phyloP scores from a whole-genome alignment of 2,113 vertebrate species.

The Chitala chitala region DNA sequence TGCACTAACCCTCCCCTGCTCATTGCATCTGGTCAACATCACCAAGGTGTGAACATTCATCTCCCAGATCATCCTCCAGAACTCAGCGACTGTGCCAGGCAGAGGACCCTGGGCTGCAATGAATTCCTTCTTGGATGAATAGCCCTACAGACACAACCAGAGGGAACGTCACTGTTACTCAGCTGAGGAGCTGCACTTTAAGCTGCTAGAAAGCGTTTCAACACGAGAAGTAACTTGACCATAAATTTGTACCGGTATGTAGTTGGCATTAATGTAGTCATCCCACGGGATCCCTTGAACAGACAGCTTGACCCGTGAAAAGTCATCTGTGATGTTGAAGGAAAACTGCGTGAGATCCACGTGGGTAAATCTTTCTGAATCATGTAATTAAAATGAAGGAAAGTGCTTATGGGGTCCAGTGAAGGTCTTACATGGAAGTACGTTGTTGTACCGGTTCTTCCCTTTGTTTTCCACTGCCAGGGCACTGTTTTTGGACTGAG shows the following conservation, averaged over 20 bases:
- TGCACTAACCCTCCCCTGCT: slow-evolving; percentile 81
- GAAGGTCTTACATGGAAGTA: slow-evolving; percentile 88
- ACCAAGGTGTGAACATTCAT: slow-evolving; percentile 79
- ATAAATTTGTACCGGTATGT: slow-evolving; percentile 77
- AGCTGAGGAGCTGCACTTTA: not conserved
- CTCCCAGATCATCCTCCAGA: slow-evolving; percentile 98
- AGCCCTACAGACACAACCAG: slow-evolving; percentile 66
- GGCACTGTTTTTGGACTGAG: slow-evolving; percentile 72
- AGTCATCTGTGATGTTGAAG: slow-evolving; percentile 70
- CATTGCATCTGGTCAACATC: slow-evolving; percentile 92
- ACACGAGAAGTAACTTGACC: not conserved
- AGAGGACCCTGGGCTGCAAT: slow-evolving; percentile 92
- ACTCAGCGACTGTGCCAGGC: slow-evolving; percentile 74
- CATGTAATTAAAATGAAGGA: not conserved
- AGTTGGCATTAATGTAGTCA: slow-evolving; percentile 96
- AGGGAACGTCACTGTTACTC: not conserved
- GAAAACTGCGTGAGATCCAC: not conserved
- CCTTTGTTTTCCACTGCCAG: slow-evolving; percentile 76
- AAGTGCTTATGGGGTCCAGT: not conserved
- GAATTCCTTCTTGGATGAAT: slow-evolving; percentile 79
- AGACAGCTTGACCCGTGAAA: slow-evolving; percentile 87
- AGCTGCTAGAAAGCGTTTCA: not conserved
- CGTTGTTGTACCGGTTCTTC: slow-evolving; percentile 96
- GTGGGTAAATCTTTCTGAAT: not conserved
- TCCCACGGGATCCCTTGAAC: slow-evolving; percentile 58